Conservation (phyloP, 2,113 vertebrate species). For the Chaetorhynchus papuensis region DNA sequence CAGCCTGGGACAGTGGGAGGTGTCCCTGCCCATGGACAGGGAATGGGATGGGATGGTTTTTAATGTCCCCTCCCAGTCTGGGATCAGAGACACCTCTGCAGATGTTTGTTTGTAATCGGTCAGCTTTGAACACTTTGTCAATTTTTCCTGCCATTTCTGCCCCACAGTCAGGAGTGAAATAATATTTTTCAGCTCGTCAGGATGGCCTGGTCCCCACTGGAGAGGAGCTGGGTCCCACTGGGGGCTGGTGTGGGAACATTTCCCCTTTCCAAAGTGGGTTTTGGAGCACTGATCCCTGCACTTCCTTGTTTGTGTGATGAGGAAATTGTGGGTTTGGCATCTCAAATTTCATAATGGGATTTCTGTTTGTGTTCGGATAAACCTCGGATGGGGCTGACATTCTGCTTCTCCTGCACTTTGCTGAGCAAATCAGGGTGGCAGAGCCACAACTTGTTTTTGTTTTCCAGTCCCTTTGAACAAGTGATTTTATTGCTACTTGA, state of each 20-base stretch:
- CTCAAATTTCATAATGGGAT: background rate
- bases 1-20: background rate
- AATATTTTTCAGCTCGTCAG: fast-evolving
- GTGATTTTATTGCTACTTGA: background rate
- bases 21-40: background rate
- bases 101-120: fast-evolving
- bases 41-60: background rate
- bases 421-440: background rate
- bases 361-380: fast-evolving
- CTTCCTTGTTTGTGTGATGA: fast-evolving
- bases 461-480: background rate
- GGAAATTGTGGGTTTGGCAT: fast-evolving
- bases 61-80: too few species aligned
- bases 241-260: fast-evolving
- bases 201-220: fast-evolving
- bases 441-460: background rate
- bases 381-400: background rate
- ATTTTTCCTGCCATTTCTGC: background rate
- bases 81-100: background rate
- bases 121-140: background rate
- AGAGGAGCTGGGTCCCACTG: fast-evolving
- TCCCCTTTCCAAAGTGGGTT: fast-evolving
- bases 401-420: background rate
- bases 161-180: fast-evolving
- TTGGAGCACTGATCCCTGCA: fast-evolving